These are phyloP conservation scores for Rallus crepitans DNA, from an alignment of 2,797 vertebrate genomes.

Conservation along the genomic window DNA sequence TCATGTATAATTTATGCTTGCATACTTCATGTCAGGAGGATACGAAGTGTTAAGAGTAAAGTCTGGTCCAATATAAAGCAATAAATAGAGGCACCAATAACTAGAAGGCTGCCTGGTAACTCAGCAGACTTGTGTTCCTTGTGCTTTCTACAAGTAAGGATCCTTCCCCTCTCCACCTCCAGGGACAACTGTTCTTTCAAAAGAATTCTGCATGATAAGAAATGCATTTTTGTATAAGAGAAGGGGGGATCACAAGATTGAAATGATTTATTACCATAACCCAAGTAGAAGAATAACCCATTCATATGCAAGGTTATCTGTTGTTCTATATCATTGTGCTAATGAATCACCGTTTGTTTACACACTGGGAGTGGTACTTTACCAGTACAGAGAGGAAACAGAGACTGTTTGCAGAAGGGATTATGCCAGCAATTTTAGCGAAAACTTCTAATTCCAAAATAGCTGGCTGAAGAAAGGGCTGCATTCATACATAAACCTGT, in stretches of 20 bases:
- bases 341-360: slow-evolving; percentile 74
- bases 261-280: slow-evolving; percentile 59
- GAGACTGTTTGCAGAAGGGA: slow-evolving; percentile 54
- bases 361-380: slow-evolving; percentile 53
- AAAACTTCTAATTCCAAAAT: slow-evolving; percentile 54
- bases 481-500: slow-evolving; percentile 54
- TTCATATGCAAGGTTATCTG: slow-evolving; percentile 72
- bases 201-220: background rate
- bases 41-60: background rate
- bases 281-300: slow-evolving; percentile 58
- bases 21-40: background rate
- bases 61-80: background rate
- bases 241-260: slow-evolving; percentile 33
- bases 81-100: background rate
- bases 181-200: slow-evolving; percentile 7
- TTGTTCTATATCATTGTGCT: slow-evolving; percentile 63
- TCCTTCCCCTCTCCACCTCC: background rate
- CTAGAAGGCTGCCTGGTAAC: background rate
- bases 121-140: background rate
- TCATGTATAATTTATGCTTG: background rate
- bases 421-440: slow-evolving; percentile 46
- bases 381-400: slow-evolving; percentile 54
- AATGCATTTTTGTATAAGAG: slow-evolving; percentile 1
- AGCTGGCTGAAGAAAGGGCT: slow-evolving; percentile 53
- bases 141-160: background rate